Evolutionary conservation across 2,797 vertebrate species (phyloP).

Genomic region (Typhlichthys eigenmanni): DNA sequence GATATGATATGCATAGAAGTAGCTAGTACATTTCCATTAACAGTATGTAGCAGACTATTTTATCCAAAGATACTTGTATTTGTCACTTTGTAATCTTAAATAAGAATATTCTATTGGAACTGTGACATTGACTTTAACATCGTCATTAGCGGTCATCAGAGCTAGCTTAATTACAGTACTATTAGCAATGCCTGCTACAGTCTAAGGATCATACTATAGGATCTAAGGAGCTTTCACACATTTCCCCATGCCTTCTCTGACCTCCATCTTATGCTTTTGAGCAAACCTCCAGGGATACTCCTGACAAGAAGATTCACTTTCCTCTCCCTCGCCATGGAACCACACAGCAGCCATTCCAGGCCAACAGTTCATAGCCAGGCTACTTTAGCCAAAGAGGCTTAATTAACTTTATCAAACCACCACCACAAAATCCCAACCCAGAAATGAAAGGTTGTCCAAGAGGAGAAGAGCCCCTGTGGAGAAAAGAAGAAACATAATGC

Average conservation of each 20-base stretch:
- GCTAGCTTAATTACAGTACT: conserved; percentile 5
- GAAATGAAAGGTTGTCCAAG: conserved; percentile 21
- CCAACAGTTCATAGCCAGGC: conserved; percentile 41
- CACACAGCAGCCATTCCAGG: conserved; percentile 38
- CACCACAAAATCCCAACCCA: conserved; percentile 5
- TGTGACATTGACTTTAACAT: too few relatives aligned
- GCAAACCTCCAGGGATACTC: conserved; percentile 52
- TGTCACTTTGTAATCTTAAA: too few relatives aligned
- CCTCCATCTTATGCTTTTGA: conserved; percentile 53
- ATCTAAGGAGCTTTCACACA: conserved; percentile 53
- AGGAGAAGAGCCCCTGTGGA: conserved; percentile 6
- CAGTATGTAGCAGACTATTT: too few relatives aligned
- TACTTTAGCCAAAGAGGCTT: conserved; percentile 31
- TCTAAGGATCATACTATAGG: conserved; percentile 45
- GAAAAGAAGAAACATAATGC: conserved; percentile 1
- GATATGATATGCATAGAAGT: too few relatives aligned
- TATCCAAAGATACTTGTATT: too few relatives aligned
- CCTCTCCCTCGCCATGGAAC: conserved; percentile 34
- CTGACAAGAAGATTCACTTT: conserved; percentile 53
- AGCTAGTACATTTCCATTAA: too few relatives aligned
- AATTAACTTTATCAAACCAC: conserved; percentile 31
- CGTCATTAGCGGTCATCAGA: too few relatives aligned
- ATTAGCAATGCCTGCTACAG: conserved; percentile 25
- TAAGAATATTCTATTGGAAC: too few relatives aligned
- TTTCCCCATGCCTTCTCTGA: conserved; percentile 48